Evolutionary conservation across 2,113 vertebrate species (phyloP).

Genomic region (Grammomys surdaster): DNA sequence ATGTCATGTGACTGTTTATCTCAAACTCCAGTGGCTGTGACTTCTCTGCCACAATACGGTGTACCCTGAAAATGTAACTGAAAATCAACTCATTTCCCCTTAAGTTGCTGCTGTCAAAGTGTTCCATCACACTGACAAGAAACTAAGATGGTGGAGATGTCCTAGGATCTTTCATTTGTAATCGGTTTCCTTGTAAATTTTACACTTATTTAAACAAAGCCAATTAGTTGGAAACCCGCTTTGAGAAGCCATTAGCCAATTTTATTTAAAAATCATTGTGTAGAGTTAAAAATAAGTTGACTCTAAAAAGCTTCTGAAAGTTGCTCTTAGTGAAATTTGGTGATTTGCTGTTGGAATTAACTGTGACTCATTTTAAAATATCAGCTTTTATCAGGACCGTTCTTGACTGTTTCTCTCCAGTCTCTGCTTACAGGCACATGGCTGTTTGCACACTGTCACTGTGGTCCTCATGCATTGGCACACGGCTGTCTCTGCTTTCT

Average conservation of each 20-base stretch:
- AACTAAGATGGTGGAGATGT: slow-evolving; percentile 23
- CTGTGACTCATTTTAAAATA: background rate
- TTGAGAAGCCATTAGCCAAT: slow-evolving; percentile 30
- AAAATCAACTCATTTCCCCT: background rate
- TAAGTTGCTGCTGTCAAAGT: background rate
- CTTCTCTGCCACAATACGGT: background rate
- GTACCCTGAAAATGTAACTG: background rate
- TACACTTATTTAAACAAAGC: slow-evolving; percentile 23
- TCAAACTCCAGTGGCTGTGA: background rate
- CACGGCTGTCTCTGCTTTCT: background rate
- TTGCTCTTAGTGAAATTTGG: background rate
- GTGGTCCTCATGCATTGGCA: background rate
- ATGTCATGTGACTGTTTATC: background rate
- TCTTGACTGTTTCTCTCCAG: background rate
- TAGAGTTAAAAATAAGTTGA: slow-evolving; percentile 43
- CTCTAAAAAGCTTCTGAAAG: slow-evolving; percentile 39
- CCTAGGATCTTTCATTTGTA: background rate
- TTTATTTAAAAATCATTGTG: background rate
- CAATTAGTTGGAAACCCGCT: background rate
- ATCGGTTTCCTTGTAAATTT: background rate
- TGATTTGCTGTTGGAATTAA: background rate
- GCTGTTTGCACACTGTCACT: too few species aligned
- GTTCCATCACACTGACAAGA: background rate
- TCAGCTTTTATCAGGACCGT: background rate
- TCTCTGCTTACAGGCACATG: background rate